phyloP scores from a whole-genome alignment of 2,888 invertebrate species.

The Hesperia comma region DNA sequence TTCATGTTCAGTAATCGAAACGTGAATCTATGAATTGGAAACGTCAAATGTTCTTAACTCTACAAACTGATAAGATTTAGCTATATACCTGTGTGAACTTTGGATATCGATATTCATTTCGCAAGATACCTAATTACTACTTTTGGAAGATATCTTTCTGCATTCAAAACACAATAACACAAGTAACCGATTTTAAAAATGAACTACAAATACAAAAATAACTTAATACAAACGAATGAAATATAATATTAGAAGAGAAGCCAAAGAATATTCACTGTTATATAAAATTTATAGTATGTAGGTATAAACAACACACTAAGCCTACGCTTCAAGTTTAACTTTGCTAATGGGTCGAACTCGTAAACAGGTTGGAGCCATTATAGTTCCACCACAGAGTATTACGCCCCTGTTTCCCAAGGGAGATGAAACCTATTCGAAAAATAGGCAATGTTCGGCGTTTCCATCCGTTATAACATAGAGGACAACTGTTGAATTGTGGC shows the following conservation, averaged over 20 bases:
- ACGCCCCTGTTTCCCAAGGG: slow-evolving; percentile 52
- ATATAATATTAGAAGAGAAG: background rate
- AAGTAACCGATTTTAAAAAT: too few species aligned
- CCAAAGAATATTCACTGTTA: background rate
- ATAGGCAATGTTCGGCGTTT: slow-evolving; percentile 38
- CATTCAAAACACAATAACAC: too few species aligned
- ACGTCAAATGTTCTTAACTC: too few species aligned
- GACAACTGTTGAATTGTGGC: slow-evolving; percentile 12
- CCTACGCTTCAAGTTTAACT: slow-evolving; percentile 62
- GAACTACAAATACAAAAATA: too few species aligned
- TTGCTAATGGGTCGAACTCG: slow-evolving; percentile 67
- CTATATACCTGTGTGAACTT: too few species aligned
- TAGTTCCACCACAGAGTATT: slow-evolving; percentile 61
- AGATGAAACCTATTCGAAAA: slow-evolving; percentile 55
- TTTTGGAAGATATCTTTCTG: too few species aligned
- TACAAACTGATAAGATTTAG: too few species aligned
- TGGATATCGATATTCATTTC: too few species aligned
- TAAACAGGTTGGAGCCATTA: slow-evolving; percentile 55
- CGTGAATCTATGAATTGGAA: too few species aligned
- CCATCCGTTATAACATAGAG: slow-evolving; percentile 12
- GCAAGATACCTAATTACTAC: too few species aligned
- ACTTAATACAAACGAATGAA: background rate
- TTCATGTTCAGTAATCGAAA: too few species aligned
- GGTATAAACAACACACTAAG: slow-evolving; percentile 47
- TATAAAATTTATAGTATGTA: background rate